These are phyloP conservation scores for Philopedon plagiatum DNA, from an alignment of 2,888 invertebrate species.

Conservation along the genomic window DNA sequence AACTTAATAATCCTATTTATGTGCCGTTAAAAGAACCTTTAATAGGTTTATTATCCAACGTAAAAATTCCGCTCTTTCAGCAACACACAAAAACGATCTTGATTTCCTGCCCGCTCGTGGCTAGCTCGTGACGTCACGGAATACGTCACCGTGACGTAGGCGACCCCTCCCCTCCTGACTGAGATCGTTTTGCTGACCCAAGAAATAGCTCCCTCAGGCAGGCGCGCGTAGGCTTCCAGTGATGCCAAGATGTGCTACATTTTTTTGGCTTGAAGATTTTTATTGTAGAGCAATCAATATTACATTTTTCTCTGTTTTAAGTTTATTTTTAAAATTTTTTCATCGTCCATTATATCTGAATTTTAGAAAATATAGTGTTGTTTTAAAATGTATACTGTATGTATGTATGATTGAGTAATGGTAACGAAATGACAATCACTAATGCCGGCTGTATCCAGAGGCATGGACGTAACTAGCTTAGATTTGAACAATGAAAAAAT, in stretches of 20 bases:
- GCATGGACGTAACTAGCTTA: no score
- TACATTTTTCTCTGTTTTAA: no score
- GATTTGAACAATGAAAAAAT: no score
- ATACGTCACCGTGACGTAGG: conserved; percentile 61
- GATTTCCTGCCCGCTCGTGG: conserved; percentile 28
- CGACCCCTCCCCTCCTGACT: conserved; percentile 5
- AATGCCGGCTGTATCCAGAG: no score
- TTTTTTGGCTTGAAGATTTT: background rate
- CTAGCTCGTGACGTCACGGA: conserved; percentile 57
- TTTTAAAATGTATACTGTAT: no score
- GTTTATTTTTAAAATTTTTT: no score
- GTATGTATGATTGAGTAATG: no score
- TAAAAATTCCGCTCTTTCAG: conserved; percentile 23
- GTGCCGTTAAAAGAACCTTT: conserved; percentile 1
- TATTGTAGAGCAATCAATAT: no score
- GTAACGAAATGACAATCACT: no score
- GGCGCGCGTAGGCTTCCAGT: background rate
- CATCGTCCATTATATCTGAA: no score
- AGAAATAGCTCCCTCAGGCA: conserved; percentile 18
- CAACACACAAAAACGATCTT: conserved; percentile 20
- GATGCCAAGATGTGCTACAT: background rate
- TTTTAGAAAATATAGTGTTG: no score
- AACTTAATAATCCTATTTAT: conserved; percentile 12
- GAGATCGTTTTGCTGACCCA: background rate
- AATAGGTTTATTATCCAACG: conserved; percentile 19